Percentiles rank a stretch among this genome's conserved stretches.
phyloP scores from a whole-genome alignment of 1,140 invertebrate species.

The Drosophila bifasciata region DNA sequence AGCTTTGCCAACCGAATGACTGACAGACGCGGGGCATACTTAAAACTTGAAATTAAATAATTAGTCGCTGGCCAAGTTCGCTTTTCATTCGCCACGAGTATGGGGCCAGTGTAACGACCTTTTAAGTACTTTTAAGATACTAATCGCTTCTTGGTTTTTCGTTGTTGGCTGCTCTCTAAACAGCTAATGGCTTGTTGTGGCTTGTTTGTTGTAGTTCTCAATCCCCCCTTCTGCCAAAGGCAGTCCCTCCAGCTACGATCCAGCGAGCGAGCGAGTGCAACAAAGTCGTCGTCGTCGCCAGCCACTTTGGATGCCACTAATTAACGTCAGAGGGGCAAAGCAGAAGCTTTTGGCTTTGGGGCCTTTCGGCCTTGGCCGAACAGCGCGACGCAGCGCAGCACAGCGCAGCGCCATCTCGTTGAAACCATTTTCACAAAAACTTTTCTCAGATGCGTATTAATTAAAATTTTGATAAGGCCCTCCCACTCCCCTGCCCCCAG shows the following conservation, averaged over 20 bases:
- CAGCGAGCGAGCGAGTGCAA: slow-evolving; percentile 40
- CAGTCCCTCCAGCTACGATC: not conserved
- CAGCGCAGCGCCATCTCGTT: slow-evolving; percentile 28
- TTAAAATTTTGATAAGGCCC: slow-evolving; percentile 77
- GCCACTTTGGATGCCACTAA: slow-evolving; percentile 73
- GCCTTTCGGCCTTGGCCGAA: slow-evolving; percentile 16
- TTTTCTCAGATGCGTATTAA: slow-evolving; percentile 79
- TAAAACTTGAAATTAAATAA: slow-evolving; percentile 82
- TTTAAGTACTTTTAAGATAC: slow-evolving; percentile 83
- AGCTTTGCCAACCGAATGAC: slow-evolving; percentile 50
- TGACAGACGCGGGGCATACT: slow-evolving; percentile 66
- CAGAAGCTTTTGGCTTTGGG: slow-evolving; percentile 59
- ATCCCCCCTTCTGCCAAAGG: slow-evolving; percentile 1
- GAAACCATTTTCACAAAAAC: slow-evolving; percentile 65
- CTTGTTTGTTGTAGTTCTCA: slow-evolving; percentile 54
- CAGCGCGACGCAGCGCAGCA: too few relatives aligned
- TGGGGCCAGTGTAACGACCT: slow-evolving; percentile 73
- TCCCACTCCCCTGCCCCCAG: not conserved
- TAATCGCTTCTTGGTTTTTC: slow-evolving; percentile 63
- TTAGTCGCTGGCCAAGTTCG: slow-evolving; percentile 75
- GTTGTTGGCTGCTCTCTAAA: slow-evolving; percentile 51
- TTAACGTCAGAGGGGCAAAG: slow-evolving; percentile 56
- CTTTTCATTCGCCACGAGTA: slow-evolving; percentile 26
- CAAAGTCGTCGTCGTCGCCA: slow-evolving; percentile 46
- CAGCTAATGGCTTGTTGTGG: slow-evolving; percentile 54